Evolutionary conservation across 2,797 vertebrate genomes (phyloP), one percentile per base, ranked within the genome.

Genomic region (Betta splendens): DNA sequence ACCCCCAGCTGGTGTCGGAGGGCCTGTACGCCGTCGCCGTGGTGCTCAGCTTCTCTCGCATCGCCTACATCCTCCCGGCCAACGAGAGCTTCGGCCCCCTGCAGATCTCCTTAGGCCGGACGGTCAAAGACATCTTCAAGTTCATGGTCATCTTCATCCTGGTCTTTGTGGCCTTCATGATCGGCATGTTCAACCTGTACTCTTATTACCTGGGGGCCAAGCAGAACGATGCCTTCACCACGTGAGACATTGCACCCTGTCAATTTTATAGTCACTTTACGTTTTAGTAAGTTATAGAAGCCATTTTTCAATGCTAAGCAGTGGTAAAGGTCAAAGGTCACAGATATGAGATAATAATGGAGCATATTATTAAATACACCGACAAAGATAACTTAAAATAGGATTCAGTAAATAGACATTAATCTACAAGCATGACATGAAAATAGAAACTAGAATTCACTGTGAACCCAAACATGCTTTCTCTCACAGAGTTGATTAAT

Each of bases 101-200:
- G 67, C 98, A 99, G 89, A 99, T 99, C 86, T 99, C 98, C 3
- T 92, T 99, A 23, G 98, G 98, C 56, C 91, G 98, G 67, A 99
- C 98, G 0, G 98, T 99, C 6, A 99, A 99, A 79, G 97, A 99
- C 80, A 99, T 99, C 87, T 97, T 99, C 83, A 99, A 99, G 79
- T 99, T 99, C 83, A 99, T 99, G 98, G 97, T 99, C 79, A 99
- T 99, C 91, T 99, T 99, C 86, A 94, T 99, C 79, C 90, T 98
- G 89, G 98, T 99, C 51, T 99, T 99, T 77, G 90, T 99, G 88
- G 98, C 98, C 17, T 99, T 99, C 86, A 99, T 99, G 98, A 98
- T 99, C 22, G 98, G 98, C 78, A 99, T 99, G 98, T 99, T 99
- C 86, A 99, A 99, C 83, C 92, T 99, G 43, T 99, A 98, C 85